Base-by-base conservation (phyloP, 2,797 vertebrate genomes). In the Siniperca obscura region DNA sequence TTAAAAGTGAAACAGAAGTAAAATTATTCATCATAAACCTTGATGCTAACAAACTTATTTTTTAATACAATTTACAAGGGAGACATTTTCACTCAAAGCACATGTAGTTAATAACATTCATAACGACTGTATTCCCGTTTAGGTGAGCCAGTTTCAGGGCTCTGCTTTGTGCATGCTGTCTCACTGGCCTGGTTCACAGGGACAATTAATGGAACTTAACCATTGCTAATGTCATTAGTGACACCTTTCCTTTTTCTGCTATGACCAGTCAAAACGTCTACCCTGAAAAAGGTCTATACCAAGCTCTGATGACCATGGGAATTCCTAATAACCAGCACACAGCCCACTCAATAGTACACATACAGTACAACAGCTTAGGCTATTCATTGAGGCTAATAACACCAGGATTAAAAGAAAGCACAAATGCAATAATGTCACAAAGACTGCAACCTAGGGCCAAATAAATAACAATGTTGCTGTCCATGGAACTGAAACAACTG, bases 71-170 rank as follows among this genome's bases (percentile, higher is more conserved):
- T 22, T 71, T 36, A 19, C 17, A 40, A 22, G 8, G 19, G 34
- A 59, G n/a, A 53, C 11, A 55, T 72, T 75, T 81, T 13, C 7
- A 48, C 9, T 64, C 55, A 38, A 69, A 52, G 3, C 21, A 50
- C 17, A 65, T 22, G 30, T 53, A n/a, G 72, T 70, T 70, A 30
- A 61, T 19, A 66, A 55, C 0, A 25, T 16, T 74, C 19, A 13
- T n/a, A 57, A 27, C 0, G 3, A 66, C 42, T 65, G 22, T 42
- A 25, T 65, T 21, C 4, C 30, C n/a, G 10, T 78, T 57, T 46
- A 19, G 34, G 1, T 69, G 11, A 69, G n/a, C 16, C 30, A 38
- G 25, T 60, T 70, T 69, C 62, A 85, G 9, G 53, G 56, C 59
- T 64, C 7, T 60, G 11, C 25, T 50, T 13, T 71, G n/a, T n/a